Percentiles rank a stretch among this genome's conserved stretches.
Conservation (phyloP, 2,797 vertebrate genomes). For the Etheostoma nigrum region DNA sequence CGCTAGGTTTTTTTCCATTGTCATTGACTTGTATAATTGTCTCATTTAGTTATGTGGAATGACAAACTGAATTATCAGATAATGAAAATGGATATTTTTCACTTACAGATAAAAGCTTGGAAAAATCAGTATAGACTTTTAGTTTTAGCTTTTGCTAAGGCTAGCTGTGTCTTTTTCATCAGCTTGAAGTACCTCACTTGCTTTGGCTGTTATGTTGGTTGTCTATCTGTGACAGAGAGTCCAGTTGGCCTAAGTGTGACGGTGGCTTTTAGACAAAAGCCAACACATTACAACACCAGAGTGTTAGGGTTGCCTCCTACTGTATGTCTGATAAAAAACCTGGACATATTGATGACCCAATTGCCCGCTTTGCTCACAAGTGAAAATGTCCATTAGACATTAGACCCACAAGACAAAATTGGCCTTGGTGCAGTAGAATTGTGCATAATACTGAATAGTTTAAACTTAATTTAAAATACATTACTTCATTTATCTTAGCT, state of each 20-base stretch:
- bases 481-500: too few relatives aligned
- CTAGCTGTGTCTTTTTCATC: neutral
- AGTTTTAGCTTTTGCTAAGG: neutral
- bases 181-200: neutral
- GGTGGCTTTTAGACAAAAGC: neutral
- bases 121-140: neutral
- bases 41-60: neutral
- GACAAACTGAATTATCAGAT: neutral
- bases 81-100: neutral
- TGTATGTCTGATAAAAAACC: too few relatives aligned
- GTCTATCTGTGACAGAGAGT: neutral
- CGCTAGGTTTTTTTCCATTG: neutral
- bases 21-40: neutral
- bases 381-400: too few relatives aligned
- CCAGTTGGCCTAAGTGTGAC: too few relatives aligned
- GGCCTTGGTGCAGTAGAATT: too few relatives aligned
- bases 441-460: too few relatives aligned
- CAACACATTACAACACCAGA: too few relatives aligned
- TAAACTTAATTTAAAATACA: too few relatives aligned
- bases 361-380: too few relatives aligned
- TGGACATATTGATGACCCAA: too few relatives aligned
- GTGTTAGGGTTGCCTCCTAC: too few relatives aligned
- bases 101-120: neutral
- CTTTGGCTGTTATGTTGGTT: neutral
- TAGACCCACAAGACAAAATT: too few relatives aligned